Percentiles rank a stretch among this genome's conserved stretches.
These are phyloP conservation scores for Dioctria linearis DNA, from an alignment of 2,888 invertebrate species.

Conservation along the genomic window DNA sequence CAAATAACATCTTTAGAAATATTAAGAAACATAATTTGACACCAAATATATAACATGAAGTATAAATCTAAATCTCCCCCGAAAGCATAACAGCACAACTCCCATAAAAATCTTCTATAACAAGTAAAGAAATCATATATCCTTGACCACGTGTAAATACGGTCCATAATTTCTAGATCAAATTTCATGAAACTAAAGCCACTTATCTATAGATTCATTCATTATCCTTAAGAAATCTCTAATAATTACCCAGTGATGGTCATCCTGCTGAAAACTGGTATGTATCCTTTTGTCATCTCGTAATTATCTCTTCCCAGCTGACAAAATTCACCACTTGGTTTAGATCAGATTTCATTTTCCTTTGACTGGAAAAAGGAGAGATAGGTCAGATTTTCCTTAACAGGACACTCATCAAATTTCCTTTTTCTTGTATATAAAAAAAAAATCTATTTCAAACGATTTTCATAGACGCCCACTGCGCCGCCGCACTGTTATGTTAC, in stretches of 20 bases:
- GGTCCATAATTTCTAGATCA: constrained; percentile 28
- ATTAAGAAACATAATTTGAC: background rate
- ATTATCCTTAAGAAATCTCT: constrained; percentile 36
- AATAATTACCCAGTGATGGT: constrained; percentile 37
- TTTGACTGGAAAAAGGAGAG: constrained; percentile 8
- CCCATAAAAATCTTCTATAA: background rate
- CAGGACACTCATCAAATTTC: background rate
- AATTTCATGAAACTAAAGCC: constrained; percentile 30
- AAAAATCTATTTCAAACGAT: background rate
- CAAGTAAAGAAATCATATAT: constrained; percentile 25
- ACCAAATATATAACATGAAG: background rate
- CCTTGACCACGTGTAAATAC: constrained; percentile 44
- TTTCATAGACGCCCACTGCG: background rate
- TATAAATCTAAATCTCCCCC: background rate
- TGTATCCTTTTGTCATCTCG: background rate
- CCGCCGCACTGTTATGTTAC: background rate
- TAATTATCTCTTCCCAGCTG: constrained; percentile 25
- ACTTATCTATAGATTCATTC: constrained; percentile 13
- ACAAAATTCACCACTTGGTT: constrained; percentile 32
- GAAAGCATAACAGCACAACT: background rate
- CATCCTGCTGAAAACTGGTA: constrained; percentile 10
- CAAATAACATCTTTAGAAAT: too few relatives aligned
- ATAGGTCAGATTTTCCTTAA: constrained; percentile 7
- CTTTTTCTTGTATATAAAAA: background rate
- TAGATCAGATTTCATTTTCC: constrained; percentile 16